Base-by-base conservation (phyloP, 2,797 vertebrate genomes). In the Pangasius mekongensis region DNA sequence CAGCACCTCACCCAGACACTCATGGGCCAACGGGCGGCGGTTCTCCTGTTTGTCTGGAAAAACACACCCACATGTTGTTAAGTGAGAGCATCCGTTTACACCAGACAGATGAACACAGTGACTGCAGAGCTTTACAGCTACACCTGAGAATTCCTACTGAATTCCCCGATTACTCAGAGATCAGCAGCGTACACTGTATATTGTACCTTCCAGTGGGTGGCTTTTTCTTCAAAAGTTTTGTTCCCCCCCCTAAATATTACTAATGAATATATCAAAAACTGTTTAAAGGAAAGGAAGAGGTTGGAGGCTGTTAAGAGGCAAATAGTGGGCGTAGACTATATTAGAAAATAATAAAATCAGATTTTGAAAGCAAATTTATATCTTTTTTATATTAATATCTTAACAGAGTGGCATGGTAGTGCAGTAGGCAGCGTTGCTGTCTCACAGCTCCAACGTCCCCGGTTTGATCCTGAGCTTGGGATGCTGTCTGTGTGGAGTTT, bases 1-100 rank as follows among this genome's bases (percentile, higher is more conserved):
- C 24, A 99, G 94, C n/a, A 98, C 97, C 90, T 99, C 98, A 0
- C 98, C 98, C 90, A 99, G 92, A 91, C 96, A 97, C 93, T 99
- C 98, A 0, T 99, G 98, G 66, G 98, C 98, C 90, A 97, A 36
- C 0, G 97, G 96, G 39, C 97, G 94, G 64, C 96, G 97, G 36
- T 94, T 95, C 90, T 99, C 98, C 49, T 93, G 91, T 71, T 96
- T 95, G n/a, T 97, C 98, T 99, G 95, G n/a, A 86, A 78, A 43
- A 83, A 91, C 62, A 89, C 5, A 49, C 3, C 74, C 52, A 80
- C 36, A n/a, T 9, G 30, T 64, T 27, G 22, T 58, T 64, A 30
- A 56, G 22, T 20, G n/a, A 64, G 18, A 64, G 22, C 43, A n/a
- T 16, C 24, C 36, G 20, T 56, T 43, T 74, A 60, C 5, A 11